Conservation (phyloP, 2,888 invertebrate species). For the Xanthorhoe designata region DNA sequence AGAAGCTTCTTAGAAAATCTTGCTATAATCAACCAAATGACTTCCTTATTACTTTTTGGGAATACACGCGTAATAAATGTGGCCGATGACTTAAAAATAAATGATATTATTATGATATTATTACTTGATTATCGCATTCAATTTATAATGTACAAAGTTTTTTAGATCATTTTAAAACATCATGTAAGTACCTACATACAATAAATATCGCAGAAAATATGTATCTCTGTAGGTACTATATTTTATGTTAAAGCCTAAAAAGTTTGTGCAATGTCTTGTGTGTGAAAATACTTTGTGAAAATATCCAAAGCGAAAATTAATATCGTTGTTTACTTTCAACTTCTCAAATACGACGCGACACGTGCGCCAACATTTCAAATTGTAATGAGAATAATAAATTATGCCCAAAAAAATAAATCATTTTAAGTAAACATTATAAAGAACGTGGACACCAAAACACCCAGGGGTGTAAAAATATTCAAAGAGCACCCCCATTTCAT, state of each 20-base stretch:
- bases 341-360: constrained; percentile 46
- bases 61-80: not conserved
- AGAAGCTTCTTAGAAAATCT: constrained; percentile 17
- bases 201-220: no score
- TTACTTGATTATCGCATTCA: no score
- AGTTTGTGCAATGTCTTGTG: not conserved
- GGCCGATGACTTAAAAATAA: not conserved
- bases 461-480: constrained; percentile 46
- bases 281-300: no score
- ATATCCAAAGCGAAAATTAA: not conserved
- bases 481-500: constrained; percentile 44
- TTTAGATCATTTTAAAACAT: no score
- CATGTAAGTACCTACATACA: no score
- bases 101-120: not conserved
- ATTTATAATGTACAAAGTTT: no score
- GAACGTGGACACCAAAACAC: constrained; percentile 38
- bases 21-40: constrained; percentile 23
- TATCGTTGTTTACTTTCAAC: not conserved
- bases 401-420: constrained; percentile 58
- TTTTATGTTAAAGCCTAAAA: not conserved
- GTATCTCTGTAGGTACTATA: no score
- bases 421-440: constrained; percentile 49
- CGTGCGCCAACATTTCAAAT: constrained; percentile 57
- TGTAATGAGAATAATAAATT: constrained; percentile 66
- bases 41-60: constrained; percentile 12